Conservation (phyloP, 2,888 invertebrate species). For the Boloria euphrosyne region DNA sequence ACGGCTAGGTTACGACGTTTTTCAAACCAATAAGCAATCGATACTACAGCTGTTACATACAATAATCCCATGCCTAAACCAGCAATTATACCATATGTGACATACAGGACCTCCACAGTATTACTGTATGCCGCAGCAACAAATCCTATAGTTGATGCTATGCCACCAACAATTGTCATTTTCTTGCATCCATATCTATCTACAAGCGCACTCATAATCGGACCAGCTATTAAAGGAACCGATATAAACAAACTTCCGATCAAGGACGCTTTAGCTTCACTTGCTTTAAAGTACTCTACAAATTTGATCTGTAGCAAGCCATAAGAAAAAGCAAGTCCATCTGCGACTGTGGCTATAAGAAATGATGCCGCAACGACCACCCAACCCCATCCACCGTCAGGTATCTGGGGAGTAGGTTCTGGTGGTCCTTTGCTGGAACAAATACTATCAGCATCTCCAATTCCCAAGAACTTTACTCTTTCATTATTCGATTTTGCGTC, state of each 20-base stretch:
- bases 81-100: constrained; percentile 92
- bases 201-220: constrained; percentile 91
- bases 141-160: constrained; percentile 89
- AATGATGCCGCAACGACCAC: constrained; percentile 93
- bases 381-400: constrained; percentile 96
- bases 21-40: constrained; percentile 96
- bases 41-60: constrained; percentile 95
- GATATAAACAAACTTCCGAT: constrained; percentile 95
- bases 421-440: constrained; percentile 65
- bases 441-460: constrained; percentile 77
- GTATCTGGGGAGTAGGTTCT: constrained; percentile 83
- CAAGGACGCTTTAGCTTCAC: constrained; percentile 92
- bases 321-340: constrained; percentile 96
- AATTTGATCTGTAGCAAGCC: constrained; percentile 93
- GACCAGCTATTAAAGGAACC: constrained; percentile 92
- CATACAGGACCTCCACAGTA: constrained; percentile 88
- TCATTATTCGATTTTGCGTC: constrained; percentile 73
- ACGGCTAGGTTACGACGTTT: constrained; percentile 93
- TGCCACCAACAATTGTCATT: constrained; percentile 88
- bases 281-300: constrained; percentile 87
- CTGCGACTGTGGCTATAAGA: constrained; percentile 93
- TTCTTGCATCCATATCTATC: constrained; percentile 91
- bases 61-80: constrained; percentile 92
- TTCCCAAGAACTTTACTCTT: constrained; percentile 78
- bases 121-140: constrained; percentile 87